These are phyloP conservation scores for Drosophila sordidula DNA, from an alignment of 2,888 invertebrate genomes.

Conservation along the genomic window DNA sequence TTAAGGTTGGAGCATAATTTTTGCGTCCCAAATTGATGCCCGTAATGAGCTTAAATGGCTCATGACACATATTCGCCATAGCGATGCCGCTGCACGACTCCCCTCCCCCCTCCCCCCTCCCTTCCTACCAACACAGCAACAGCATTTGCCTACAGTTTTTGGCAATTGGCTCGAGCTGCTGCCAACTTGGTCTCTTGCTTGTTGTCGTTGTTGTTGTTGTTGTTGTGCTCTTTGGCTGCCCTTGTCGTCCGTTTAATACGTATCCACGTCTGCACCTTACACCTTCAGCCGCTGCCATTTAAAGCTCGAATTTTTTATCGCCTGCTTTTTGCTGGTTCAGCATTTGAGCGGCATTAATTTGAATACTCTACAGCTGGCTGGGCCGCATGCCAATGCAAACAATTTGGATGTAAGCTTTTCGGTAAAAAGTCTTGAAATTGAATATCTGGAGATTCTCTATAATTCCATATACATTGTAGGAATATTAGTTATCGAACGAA, in stretches of 20 bases:
- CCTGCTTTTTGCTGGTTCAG: slow-evolving; percentile 54
- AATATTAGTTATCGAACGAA: too few relatives aligned
- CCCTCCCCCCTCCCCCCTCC: not conserved
- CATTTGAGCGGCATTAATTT: slow-evolving; percentile 57
- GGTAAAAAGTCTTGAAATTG: too few relatives aligned
- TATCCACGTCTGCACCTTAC: slow-evolving; percentile 30
- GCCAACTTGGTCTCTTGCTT: not conserved
- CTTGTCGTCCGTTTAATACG: slow-evolving; percentile 44
- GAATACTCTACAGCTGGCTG: slow-evolving; percentile 31
- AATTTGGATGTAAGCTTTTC: too few relatives aligned
- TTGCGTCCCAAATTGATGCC: slow-evolving; percentile 82
- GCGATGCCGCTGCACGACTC: slow-evolving; percentile 36
- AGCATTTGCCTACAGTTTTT: slow-evolving; percentile 43
- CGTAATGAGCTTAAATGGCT: slow-evolving; percentile 84
- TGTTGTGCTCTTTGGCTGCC: slow-evolving; percentile 21
- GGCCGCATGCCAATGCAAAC: not conserved
- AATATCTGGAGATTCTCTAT: too few relatives aligned
- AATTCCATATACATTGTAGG: too few relatives aligned
- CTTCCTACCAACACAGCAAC: too few relatives aligned
- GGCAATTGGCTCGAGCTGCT: slow-evolving; percentile 26
- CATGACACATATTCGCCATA: slow-evolving; percentile 79
- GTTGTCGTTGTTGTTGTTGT: slow-evolving; percentile 19
- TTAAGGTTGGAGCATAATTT: slow-evolving; percentile 77
- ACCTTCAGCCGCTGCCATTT: slow-evolving; percentile 52
- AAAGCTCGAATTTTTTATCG: slow-evolving; percentile 59